phyloP scores from a whole-genome alignment of 1,140 invertebrate species.

The Apis laboriosa region DNA sequence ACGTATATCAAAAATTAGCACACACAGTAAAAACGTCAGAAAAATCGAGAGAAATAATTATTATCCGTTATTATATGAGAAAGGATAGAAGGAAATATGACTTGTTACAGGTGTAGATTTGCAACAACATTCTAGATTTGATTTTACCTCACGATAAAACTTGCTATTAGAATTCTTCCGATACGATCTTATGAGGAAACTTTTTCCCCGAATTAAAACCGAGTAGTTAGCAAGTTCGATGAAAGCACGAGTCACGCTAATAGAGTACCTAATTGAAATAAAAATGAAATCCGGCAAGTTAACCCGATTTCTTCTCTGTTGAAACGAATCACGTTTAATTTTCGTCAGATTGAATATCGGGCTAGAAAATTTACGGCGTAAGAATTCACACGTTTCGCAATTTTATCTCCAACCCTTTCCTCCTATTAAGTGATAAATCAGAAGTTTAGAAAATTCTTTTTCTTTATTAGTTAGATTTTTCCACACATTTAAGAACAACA shows the following conservation, averaged over 20 bases:
- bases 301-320: no score
- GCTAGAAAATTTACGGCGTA: no score
- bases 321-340: no score
- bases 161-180: background rate
- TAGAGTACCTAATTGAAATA: constrained; percentile 17
- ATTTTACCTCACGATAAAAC: background rate
- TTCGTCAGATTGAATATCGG: no score
- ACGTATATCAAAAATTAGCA: background rate
- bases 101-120: constrained; percentile 5
- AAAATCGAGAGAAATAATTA: background rate
- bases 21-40: background rate
- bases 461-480: no score
- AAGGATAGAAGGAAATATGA: no score
- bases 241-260: constrained; percentile 29
- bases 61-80: background rate
- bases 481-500: no score
- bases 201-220: constrained; percentile 41
- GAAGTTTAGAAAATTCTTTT: no score
- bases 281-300: constrained; percentile 4
- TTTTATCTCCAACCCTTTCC: no score
- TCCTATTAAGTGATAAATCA: no score
- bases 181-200: constrained; percentile 41
- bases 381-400: no score
- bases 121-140: background rate
- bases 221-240: constrained; percentile 9